phyloP scores from a whole-genome alignment of 2,797 vertebrate genomes.

The Rallus crepitans region DNA sequence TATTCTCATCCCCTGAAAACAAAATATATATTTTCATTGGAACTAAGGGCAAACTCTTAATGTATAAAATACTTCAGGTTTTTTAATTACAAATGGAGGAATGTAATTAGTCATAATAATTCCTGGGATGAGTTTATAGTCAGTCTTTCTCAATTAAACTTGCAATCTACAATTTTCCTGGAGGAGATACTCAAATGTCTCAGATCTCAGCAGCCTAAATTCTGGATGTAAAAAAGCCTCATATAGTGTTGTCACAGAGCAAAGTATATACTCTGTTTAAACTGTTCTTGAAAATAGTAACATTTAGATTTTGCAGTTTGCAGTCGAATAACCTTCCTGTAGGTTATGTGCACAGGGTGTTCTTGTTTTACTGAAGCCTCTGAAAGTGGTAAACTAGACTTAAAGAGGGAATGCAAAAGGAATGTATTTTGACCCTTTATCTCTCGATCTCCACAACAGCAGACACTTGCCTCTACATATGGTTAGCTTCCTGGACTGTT shows the following conservation, averaged over 20 bases:
- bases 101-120: conserved; percentile 45
- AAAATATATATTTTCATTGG: not conserved
- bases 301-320: not conserved
- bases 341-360: not conserved
- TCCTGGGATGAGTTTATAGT: conserved; percentile 43
- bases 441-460: not conserved
- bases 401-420: not conserved
- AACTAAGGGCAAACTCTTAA: conserved; percentile 16
- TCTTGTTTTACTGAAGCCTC: not conserved
- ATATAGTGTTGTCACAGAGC: conserved; percentile 5
- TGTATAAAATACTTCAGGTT: conserved; percentile 28
- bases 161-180: conserved; percentile 37
- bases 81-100: conserved; percentile 31
- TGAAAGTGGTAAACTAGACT: not conserved
- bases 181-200: conserved; percentile 23
- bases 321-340: not conserved
- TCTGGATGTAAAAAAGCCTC: conserved; percentile 7
- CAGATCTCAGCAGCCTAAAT: conserved; percentile 25
- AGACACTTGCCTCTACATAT: not conserved
- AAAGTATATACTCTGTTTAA: not conserved
- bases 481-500: not conserved
- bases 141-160: conserved; percentile 49
- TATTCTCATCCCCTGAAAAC: not conserved
- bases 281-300: not conserved
- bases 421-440: not conserved